Conservation (phyloP, 2,113 vertebrate species). For the Crocuta crocuta region DNA sequence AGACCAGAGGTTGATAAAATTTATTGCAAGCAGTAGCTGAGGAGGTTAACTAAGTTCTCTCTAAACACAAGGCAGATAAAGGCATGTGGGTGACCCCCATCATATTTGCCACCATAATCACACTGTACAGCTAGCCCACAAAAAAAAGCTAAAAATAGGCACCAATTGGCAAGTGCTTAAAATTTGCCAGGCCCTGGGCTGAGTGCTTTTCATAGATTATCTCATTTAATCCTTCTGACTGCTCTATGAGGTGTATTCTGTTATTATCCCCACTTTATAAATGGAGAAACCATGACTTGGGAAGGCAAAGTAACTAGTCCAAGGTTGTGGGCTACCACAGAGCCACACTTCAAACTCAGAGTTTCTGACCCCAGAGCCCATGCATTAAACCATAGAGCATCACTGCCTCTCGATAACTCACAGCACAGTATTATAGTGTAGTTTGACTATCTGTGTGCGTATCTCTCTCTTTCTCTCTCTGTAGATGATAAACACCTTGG, state of each 20-base stretch:
- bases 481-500: background rate
- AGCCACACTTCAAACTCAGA: background rate
- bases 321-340: background rate
- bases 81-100: background rate
- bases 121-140: background rate
- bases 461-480: background rate
- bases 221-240: conserved; percentile 19
- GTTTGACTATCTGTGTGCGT: background rate
- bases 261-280: background rate
- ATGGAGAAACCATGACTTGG: background rate
- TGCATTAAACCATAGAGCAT: background rate
- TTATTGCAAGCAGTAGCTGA: background rate
- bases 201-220: background rate
- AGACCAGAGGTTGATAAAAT: background rate
- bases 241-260: background rate
- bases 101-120: background rate
- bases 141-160: background rate
- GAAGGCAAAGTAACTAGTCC: background rate
- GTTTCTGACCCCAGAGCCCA: background rate
- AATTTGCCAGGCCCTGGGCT: background rate
- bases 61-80: background rate
- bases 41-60: background rate
- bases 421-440: accelerated
- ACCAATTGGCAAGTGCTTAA: background rate
- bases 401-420: background rate